These are phyloP conservation scores for Remorina albescens DNA, from an alignment of 2,797 vertebrate species.

Conservation along the genomic window DNA sequence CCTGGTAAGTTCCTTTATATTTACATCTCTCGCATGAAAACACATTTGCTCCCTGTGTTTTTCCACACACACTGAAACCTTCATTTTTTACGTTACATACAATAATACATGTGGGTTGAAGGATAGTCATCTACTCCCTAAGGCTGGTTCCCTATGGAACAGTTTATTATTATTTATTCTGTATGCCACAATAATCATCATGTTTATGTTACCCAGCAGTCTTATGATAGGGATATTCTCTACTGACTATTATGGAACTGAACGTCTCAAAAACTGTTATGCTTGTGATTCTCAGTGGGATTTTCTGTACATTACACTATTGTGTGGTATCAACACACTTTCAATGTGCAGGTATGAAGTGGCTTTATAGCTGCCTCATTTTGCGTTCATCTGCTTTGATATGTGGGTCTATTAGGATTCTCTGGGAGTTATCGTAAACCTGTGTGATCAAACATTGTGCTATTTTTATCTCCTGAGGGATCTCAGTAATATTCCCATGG, in stretches of 20 bases:
- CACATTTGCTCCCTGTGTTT: not conserved
- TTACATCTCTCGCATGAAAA: not conserved
- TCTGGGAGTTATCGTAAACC: slow-evolving; percentile 8
- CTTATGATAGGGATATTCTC: not conserved
- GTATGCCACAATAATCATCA: not conserved
- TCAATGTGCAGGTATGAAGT: not conserved
- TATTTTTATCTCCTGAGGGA: slow-evolving; percentile 29
- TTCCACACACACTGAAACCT: not conserved
- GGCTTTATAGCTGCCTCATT: not conserved
- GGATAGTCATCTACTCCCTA: not conserved
- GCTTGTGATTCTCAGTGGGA: not conserved
- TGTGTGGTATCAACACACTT: not conserved
- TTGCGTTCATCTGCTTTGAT: slow-evolving; percentile 24
- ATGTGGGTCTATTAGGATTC: slow-evolving; percentile 11
- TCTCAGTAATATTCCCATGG: slow-evolving; percentile 20
- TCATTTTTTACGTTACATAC: not conserved
- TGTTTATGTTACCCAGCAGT: not conserved
- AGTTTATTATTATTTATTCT: not conserved
- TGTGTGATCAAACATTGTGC: slow-evolving; percentile 26
- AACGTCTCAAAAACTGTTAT: not conserved
- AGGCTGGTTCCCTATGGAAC: not conserved
- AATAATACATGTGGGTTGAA: not conserved
- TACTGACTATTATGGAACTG: not conserved
- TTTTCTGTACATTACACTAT: not conserved
- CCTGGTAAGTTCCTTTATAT: not conserved